Conservation (phyloP, 2,797 vertebrate species). For the Hybognathus amarus region DNA sequence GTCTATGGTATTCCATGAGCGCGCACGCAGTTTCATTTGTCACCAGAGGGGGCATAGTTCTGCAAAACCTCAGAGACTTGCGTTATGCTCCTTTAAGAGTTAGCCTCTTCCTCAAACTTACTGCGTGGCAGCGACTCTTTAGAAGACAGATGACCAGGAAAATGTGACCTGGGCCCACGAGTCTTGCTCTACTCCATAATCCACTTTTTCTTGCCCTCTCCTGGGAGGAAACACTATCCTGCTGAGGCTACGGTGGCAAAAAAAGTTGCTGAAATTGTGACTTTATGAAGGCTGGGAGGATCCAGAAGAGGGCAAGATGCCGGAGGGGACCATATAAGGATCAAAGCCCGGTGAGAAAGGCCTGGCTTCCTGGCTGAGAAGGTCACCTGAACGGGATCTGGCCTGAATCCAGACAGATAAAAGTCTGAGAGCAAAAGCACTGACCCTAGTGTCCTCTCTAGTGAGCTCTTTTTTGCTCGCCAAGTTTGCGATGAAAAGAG, state of each 20-base stretch:
- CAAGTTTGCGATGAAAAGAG: slow-evolving; percentile 34
- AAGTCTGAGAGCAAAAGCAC: slow-evolving; percentile 55
- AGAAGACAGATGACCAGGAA: slow-evolving; percentile 60
- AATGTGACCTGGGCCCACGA: slow-evolving; percentile 30
- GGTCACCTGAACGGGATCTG: slow-evolving; percentile 71
- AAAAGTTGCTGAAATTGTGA: slow-evolving; percentile 56
- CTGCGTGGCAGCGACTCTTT: neutral
- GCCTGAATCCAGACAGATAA: slow-evolving; percentile 59
- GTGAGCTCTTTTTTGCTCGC: slow-evolving; percentile 31
- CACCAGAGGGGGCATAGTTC: no score
- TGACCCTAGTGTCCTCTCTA: slow-evolving; percentile 50
- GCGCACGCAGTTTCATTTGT: no score
- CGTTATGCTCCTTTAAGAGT: no score
- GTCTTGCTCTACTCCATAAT: slow-evolving; percentile 53
- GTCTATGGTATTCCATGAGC: no score
- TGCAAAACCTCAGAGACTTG: no score
- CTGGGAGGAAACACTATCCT: slow-evolving; percentile 30
- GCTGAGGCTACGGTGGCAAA: slow-evolving; percentile 46
- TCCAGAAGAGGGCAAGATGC: slow-evolving; percentile 66
- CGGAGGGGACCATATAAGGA: slow-evolving; percentile 69
- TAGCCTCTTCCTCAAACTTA: neutral
- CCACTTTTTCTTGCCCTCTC: slow-evolving; percentile 48
- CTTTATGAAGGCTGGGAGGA: slow-evolving; percentile 50
- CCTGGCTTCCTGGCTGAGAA: slow-evolving; percentile 70
- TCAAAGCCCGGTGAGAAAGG: slow-evolving; percentile 64